Conservation (phyloP, 2,888 invertebrate species). For the Mechanitis messenoides region DNA sequence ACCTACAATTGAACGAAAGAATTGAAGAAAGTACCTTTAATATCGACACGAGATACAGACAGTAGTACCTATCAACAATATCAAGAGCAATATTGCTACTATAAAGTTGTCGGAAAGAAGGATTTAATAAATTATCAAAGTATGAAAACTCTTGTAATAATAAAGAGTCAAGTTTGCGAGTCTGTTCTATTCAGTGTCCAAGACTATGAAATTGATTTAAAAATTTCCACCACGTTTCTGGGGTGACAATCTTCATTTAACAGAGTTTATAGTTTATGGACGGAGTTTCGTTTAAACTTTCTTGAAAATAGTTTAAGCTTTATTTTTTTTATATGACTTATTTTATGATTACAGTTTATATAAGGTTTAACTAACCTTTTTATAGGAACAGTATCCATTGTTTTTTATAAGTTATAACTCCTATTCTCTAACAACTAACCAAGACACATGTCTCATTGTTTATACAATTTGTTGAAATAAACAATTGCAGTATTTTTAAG, state of each 20-base stretch:
- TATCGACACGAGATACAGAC: no score
- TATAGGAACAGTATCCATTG: no score
- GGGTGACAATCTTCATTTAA: conserved; percentile 4
- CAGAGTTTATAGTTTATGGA: background rate
- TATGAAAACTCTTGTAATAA: background rate
- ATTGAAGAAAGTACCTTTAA: no score
- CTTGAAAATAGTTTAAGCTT: background rate
- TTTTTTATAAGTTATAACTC: no score
- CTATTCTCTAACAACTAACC: no score
- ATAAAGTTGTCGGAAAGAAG: background rate
- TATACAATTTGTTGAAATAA: no score
- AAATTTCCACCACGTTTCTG: conserved; percentile 1
- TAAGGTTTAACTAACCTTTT: no score
- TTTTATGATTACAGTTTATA: no score
- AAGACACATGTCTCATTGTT: no score
- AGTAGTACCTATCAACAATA: background rate
- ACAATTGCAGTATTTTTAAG: no score
- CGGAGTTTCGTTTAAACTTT: background rate
- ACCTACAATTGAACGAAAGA: no score
- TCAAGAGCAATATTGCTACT: background rate
- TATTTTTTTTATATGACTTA: background rate
- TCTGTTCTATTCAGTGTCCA: background rate
- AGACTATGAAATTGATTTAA: conserved; percentile 3
- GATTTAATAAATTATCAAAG: background rate
- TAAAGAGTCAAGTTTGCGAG: background rate